These are phyloP conservation scores for Drosophila prosaltans DNA, from an alignment of 1,140 invertebrate species.

Conservation along the genomic window DNA sequence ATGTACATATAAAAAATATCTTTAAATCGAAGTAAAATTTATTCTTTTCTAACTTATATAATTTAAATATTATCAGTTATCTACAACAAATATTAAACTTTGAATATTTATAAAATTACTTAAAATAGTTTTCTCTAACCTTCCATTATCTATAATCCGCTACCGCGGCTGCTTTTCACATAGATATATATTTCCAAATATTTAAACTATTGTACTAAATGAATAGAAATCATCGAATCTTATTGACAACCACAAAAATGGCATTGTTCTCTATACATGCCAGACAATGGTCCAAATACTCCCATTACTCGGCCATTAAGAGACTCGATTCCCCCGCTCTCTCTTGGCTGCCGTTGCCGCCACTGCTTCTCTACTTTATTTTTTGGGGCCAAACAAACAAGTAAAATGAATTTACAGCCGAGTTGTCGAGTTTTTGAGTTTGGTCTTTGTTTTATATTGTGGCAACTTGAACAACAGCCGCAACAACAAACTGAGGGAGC, in stretches of 20 bases:
- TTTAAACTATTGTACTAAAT: conserved; percentile 9
- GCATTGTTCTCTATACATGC: conserved; percentile 38
- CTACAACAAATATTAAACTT: too few relatives aligned
- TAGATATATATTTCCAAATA: background rate
- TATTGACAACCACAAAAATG: conserved; percentile 23
- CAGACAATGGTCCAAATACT: conserved; percentile 42
- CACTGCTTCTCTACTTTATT: conserved; percentile 3
- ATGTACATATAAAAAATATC: too few relatives aligned
- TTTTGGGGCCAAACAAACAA: conserved; percentile 40
- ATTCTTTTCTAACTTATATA: too few relatives aligned
- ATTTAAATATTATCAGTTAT: too few relatives aligned
- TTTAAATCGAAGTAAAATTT: too few relatives aligned
- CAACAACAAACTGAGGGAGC: conserved; percentile 47
- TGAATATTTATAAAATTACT: too few relatives aligned
- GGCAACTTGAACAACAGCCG: conserved; percentile 42
- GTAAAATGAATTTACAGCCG: conserved; percentile 63
- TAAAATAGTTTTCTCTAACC: too few relatives aligned
- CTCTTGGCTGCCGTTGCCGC: too few relatives aligned
- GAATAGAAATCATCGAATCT: conserved; percentile 5
- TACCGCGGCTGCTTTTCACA: background rate
- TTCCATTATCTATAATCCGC: background rate
- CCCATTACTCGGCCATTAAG: conserved; percentile 51
- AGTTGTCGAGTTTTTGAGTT: conserved; percentile 34
- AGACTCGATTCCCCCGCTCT: conserved; percentile 1
- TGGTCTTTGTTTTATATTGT: conserved; percentile 42